phyloP scores from a whole-genome alignment of 2,797 vertebrate species.

The Danio kyathit region DNA sequence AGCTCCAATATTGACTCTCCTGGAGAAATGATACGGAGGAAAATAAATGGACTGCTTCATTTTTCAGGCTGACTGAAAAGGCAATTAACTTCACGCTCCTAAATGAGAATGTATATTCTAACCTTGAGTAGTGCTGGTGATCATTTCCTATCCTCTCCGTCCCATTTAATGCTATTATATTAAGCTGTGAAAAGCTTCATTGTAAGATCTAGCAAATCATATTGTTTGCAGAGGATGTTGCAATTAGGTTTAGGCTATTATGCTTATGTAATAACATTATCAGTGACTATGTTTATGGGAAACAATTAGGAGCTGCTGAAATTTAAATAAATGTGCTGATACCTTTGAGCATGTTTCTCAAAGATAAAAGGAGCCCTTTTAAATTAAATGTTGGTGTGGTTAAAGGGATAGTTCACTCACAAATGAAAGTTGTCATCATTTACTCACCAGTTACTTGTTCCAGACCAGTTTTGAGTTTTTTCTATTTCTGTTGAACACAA shows the following conservation, averaged over 20 bases:
- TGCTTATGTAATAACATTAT: neutral
- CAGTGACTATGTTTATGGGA: neutral
- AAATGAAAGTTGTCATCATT: too few relatives aligned
- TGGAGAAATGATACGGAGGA: conserved; percentile 62
- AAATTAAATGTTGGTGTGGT: neutral
- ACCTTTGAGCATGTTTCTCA: neutral
- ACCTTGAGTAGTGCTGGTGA: conserved; percentile 40
- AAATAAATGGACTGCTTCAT: conserved; percentile 49
- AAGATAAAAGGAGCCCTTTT: neutral
- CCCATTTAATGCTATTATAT: neutral
- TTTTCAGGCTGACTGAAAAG: conserved; percentile 58
- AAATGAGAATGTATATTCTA: conserved; percentile 63
- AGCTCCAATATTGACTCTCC: conserved; percentile 61
- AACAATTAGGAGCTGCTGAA: neutral
- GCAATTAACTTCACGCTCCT: conserved; percentile 73
- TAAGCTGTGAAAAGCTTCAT: conserved; percentile 2
- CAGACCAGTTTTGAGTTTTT: too few relatives aligned
- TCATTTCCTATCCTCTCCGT: conserved; percentile 59
- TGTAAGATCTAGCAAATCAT: neutral
- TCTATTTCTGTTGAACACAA: too few relatives aligned
- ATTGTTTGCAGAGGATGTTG: neutral
- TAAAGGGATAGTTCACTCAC: neutral
- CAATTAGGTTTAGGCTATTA: conserved; percentile 11
- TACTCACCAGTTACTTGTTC: too few relatives aligned
- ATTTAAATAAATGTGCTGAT: neutral